Base-by-base conservation (phyloP, 2,113 vertebrate genomes). In the Ranitomeya variabilis region DNA sequence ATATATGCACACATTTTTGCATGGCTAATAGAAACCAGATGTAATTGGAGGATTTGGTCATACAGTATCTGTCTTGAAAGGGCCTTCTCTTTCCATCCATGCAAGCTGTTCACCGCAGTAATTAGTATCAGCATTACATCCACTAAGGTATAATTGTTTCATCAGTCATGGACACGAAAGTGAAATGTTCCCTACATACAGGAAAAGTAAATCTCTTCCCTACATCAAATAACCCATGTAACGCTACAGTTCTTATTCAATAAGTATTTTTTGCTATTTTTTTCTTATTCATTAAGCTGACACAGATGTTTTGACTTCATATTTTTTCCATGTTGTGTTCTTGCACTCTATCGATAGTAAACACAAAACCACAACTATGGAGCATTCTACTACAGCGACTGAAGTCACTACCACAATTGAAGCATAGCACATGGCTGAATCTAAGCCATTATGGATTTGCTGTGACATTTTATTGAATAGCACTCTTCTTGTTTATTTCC, bases 101-200 rank as follows among this genome's bases (percentile, higher is more conserved):
- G 73, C 60, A 80, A 86, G 57, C 11, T 64, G 51, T 31, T 86
- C n/a, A 37, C 21, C 16, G 57, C 62, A 57, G 19, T 87, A 69
- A 87, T 80, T 80, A 87, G 76, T 87, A 54, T 87, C 16, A 55
- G 60, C 45, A 87, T 67, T 87, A 55, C 76, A 80, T 87, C 62
- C 19, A 31, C 19, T 67, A 31, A 87, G 45, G 45, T 67, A 10
- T 79, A 86, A 86, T 79, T 87, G 76, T 79, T 87, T 69, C 62
- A 87, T 80, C 60, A 87, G 86, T 87, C 62, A 87, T 6, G 76
- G 45, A 87, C 45, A 87, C 23, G 21, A 79, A 86, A 79, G 45
- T 66, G 62, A 55, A 87, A 80, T 80, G 16, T 67, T 87, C 45
- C 23, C 21, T 55, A 54, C 37, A n/a, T 87, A 69, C 76, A 87